Evolutionary conservation across 1,140 invertebrate genomes (phyloP).

Genomic region (Pseudomyrmex concolor): DNA sequence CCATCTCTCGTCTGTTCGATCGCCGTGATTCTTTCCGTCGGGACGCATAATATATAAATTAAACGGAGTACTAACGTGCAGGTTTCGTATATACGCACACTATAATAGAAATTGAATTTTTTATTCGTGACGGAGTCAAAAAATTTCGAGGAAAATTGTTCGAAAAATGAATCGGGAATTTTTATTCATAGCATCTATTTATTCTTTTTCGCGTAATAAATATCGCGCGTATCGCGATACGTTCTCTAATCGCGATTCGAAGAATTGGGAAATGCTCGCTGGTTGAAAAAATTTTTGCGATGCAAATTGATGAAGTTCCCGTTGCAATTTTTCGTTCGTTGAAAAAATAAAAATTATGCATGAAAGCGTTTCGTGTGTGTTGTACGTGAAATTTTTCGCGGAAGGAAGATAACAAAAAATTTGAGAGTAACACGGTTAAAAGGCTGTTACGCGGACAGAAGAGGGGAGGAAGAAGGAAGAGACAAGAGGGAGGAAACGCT

Average conservation of each 20-base stretch:
- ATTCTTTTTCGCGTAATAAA: neutral
- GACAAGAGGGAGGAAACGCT: neutral
- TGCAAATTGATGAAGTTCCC: neutral
- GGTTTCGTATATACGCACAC: too few species aligned
- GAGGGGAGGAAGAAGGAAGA: neutral
- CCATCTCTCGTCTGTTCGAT: neutral
- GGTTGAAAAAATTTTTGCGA: neutral
- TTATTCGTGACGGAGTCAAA: neutral
- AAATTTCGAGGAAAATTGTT: neutral
- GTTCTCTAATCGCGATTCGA: neutral
- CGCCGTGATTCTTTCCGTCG: neutral
- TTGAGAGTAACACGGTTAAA: slow-evolving; percentile 47
- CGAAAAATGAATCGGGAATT: too few species aligned
- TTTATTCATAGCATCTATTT: too few species aligned
- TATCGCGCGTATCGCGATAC: neutral
- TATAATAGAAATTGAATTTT: neutral
- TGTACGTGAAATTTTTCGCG: slow-evolving; percentile 6
- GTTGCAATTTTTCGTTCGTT: neutral
- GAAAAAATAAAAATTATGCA: neutral
- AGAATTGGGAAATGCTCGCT: neutral
- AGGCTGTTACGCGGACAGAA: slow-evolving; percentile 10
- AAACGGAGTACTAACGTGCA: too few species aligned
- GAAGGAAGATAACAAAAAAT: slow-evolving; percentile 8
- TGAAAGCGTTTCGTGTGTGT: neutral
- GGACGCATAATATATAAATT: neutral